phyloP scores from a whole-genome alignment of 2,113 vertebrate genomes.

The Mugil cephalus region DNA sequence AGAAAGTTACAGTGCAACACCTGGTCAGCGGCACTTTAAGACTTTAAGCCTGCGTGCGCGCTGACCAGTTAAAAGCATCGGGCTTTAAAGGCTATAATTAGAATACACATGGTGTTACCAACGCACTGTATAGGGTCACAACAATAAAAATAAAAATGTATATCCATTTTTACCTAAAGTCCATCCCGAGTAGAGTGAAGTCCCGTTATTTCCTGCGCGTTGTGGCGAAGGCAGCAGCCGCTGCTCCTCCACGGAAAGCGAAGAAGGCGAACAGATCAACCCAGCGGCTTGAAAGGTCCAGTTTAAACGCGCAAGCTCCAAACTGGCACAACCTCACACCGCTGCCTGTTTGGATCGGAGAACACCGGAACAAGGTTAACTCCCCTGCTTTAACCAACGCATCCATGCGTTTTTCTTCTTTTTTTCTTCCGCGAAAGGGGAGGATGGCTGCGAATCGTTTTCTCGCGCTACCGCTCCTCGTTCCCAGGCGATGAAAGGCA shows the following conservation, averaged over 20 bases:
- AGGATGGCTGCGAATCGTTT: slow-evolving; percentile 24
- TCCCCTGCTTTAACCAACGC: slow-evolving; percentile 16
- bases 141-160: background rate
- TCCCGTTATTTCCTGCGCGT: slow-evolving; percentile 39
- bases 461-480: slow-evolving; percentile 29
- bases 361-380: slow-evolving; percentile 21
- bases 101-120: background rate
- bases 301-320: slow-evolving; percentile 15
- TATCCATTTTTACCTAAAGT: slow-evolving; percentile 59
- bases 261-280: background rate
- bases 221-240: slow-evolving; percentile 18
- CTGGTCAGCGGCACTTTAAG: slow-evolving; percentile 43
- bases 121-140: background rate
- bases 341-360: slow-evolving; percentile 6
- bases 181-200: background rate
- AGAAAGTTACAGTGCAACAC: slow-evolving; percentile 66
- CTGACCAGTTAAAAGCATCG: background rate
- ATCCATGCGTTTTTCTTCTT: slow-evolving; percentile 16
- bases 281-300: slow-evolving; percentile 30
- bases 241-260: background rate
- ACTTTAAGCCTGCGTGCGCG: slow-evolving; percentile 31
- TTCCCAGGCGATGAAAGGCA: slow-evolving; percentile 42
- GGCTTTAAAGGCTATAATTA: slow-evolving; percentile 29
- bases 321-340: slow-evolving; percentile 48
- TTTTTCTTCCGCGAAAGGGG: background rate